These are phyloP conservation scores for Ericerus pela DNA, from an alignment of 1,140 invertebrate species.

Conservation along the genomic window DNA sequence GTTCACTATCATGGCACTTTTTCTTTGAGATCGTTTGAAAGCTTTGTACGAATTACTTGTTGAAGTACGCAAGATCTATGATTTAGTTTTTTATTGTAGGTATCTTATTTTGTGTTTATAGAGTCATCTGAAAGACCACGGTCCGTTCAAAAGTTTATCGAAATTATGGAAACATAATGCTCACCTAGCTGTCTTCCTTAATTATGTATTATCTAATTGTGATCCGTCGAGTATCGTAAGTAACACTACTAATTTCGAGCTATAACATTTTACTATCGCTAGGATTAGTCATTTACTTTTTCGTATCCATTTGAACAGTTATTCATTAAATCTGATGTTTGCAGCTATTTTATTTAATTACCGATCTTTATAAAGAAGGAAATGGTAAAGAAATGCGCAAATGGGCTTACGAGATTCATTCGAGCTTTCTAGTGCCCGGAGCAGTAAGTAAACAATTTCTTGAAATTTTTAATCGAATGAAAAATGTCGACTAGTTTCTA, in stretches of 20 bases:
- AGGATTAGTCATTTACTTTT: background rate
- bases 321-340: constrained; percentile 27
- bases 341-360: constrained; percentile 78
- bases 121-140: constrained; percentile 55
- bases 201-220: constrained; percentile 71
- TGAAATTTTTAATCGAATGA: too few species aligned
- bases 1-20: too few species aligned
- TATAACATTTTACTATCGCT: background rate
- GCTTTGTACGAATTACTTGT: background rate
- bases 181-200: constrained; percentile 75
- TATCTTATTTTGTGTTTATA: constrained; percentile 27
- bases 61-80: background rate
- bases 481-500: too few species aligned
- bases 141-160: constrained; percentile 59
- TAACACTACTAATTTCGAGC: constrained; percentile 17
- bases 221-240: constrained; percentile 63
- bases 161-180: constrained; percentile 56
- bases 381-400: constrained; percentile 79
- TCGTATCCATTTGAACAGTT: background rate
- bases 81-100: background rate
- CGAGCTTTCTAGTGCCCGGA: constrained; percentile 81
- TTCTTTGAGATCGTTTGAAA: too few species aligned
- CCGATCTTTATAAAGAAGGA: constrained; percentile 67
- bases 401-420: constrained; percentile 97
- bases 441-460: constrained; percentile 57